Evolutionary conservation across 2,888 invertebrate genomes (phyloP).

Genomic region (Tholera decimalis): DNA sequence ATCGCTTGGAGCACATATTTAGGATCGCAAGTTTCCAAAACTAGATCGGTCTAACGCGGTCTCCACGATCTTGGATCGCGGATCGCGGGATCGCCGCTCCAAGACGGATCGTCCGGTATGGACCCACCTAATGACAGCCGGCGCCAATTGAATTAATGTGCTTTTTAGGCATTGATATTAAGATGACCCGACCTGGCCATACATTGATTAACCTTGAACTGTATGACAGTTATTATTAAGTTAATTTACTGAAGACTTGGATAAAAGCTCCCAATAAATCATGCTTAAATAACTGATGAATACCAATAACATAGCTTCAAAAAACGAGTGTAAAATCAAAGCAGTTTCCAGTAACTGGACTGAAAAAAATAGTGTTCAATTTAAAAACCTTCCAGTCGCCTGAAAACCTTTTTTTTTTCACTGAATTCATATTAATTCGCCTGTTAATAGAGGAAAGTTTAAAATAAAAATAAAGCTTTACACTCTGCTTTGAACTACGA

Average conservation of each 20-base stretch:
- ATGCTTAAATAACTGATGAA: neutral
- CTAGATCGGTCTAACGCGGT: no score
- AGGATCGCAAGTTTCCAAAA: no score
- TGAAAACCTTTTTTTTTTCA: slow-evolving; percentile 50
- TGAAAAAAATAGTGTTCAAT: slow-evolving; percentile 51
- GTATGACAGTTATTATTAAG: no score
- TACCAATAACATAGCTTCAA: slow-evolving; percentile 3
- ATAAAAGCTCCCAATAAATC: neutral
- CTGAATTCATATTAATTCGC: slow-evolving; percentile 44
- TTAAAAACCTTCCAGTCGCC: slow-evolving; percentile 37
- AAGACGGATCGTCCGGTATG: no score
- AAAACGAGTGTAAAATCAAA: slow-evolving; percentile 20
- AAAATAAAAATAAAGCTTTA: slow-evolving; percentile 51
- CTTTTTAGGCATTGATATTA: no score
- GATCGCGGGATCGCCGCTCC: no score
- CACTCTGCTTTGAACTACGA: slow-evolving; percentile 29
- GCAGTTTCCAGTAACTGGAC: slow-evolving; percentile 22
- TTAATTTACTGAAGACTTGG: neutral
- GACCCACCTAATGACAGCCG: no score
- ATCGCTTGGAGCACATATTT: no score
- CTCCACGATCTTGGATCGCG: no score
- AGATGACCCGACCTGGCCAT: no score
- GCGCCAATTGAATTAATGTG: no score
- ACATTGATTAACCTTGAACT: no score
- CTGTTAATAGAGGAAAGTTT: slow-evolving; percentile 48